phyloP scores from a whole-genome alignment of 2,797 vertebrate species.

The Argyrosomus regius region DNA sequence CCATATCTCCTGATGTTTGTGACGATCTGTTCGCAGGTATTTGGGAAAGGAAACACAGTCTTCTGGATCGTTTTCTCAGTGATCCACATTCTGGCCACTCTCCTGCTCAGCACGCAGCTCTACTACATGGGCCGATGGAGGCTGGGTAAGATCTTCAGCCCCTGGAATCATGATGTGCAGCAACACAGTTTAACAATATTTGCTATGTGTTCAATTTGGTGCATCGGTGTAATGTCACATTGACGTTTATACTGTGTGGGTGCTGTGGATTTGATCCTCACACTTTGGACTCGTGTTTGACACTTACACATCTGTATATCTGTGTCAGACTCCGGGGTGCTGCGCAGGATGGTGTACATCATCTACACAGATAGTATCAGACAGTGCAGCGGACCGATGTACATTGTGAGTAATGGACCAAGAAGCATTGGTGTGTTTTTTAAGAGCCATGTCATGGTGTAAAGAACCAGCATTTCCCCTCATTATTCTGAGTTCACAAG shows the following conservation, averaged over 20 bases:
- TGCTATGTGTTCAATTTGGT: not conserved
- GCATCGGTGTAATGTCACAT: not conserved
- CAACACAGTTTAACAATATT: not conserved
- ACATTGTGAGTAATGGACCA: slow-evolving; percentile 89
- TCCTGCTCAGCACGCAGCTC: slow-evolving; percentile 97
- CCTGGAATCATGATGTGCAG: no score
- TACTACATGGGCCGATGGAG: slow-evolving; percentile 99
- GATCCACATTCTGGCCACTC: slow-evolving; percentile 94
- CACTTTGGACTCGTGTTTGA: not conserved
- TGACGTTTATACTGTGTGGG: not conserved
- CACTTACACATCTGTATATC: slow-evolving; percentile 18
- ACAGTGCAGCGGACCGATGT: slow-evolving; percentile 97
- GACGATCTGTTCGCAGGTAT: slow-evolving; percentile 84
- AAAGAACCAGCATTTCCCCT: not conserved
- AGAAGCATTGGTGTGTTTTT: not conserved
- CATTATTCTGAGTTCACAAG: not conserved
- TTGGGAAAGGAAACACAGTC: slow-evolving; percentile 92
- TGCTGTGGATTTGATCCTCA: not conserved
- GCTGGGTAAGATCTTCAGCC: slow-evolving; percentile 73
- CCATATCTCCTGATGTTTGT: not conserved
- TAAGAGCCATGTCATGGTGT: not conserved
- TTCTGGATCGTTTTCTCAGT: slow-evolving; percentile 97
- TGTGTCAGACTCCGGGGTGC: slow-evolving; percentile 89
- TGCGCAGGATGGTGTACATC: slow-evolving; percentile 90
- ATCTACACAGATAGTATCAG: slow-evolving; percentile 95